A percentile compares a stretch with the other conserved stretches of the same genome.
Evolutionary conservation across 1,140 invertebrate species (phyloP).

Genomic region (Argopecten irradians): DNA sequence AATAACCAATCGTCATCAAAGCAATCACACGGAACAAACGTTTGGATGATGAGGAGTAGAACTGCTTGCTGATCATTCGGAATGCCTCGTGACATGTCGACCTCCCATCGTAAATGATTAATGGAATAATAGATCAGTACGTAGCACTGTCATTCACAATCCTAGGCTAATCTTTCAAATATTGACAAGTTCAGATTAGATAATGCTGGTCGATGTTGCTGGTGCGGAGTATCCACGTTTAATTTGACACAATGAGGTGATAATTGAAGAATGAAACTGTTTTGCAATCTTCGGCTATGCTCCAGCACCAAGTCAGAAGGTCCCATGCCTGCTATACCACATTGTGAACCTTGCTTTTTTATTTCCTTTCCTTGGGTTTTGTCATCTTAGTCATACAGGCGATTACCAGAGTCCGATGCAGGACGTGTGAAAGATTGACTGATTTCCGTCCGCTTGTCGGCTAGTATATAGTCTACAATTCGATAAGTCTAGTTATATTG

Average conservation of each 20-base stretch:
- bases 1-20: slow-evolving; percentile 17
- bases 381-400: slow-evolving; percentile 15
- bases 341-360: not conserved
- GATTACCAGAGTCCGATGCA: not conserved
- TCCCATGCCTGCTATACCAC: not conserved
- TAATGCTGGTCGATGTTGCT: slow-evolving; percentile 39
- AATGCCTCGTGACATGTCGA: slow-evolving; percentile 30
- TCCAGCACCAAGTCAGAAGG: not conserved
- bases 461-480: not conserved
- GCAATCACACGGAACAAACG: slow-evolving; percentile 20
- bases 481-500: not conserved
- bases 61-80: slow-evolving; percentile 20
- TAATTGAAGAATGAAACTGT: slow-evolving; percentile 49
- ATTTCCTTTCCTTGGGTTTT: not conserved
- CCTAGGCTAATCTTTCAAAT: slow-evolving; percentile 42
- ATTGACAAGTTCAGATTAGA: slow-evolving; percentile 50
- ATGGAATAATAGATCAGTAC: slow-evolving; percentile 48
- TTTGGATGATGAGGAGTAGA: slow-evolving; percentile 9
- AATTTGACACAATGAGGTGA: slow-evolving; percentile 49
- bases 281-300: slow-evolving; percentile 34
- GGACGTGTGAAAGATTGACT: not conserved
- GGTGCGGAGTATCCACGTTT: slow-evolving; percentile 40
- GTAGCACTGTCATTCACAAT: slow-evolving; percentile 40
- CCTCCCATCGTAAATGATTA: slow-evolving; percentile 47
- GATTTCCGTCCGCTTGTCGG: not conserved